Evolutionary conservation across 2,888 invertebrate genomes (phyloP), one percentile per base, ranked within the genome.

Genomic region (Luperina nickerlii): DNA sequence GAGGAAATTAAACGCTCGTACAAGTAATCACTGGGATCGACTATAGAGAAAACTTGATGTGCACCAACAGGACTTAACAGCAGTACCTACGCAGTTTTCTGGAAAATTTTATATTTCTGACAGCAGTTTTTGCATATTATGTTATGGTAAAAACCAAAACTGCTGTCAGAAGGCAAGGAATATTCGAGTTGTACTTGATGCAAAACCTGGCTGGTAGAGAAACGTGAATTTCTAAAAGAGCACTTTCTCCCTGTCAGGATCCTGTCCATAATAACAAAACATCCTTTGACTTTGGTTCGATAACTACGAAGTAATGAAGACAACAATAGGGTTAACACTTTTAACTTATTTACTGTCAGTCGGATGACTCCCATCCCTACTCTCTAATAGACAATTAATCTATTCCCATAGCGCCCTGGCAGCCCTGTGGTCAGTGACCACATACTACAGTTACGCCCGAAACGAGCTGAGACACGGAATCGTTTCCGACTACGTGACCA

Each of bases 391-490:
- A 57, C 11, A 74, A 65, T 78, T 74, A 75, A 66, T 75, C 63
- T 51, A 60, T 38, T 54, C 60, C 73, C 81, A 81, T 77, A 88
- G 68, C n/a, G 73, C 77, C 78, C 74, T 85, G 85, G 54, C 82
- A 83, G 78, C 83, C 87, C 87, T 87, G 88, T 87, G 88, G 88
- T 87, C 89, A 89, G 74, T 89, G 89, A 87, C 90, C 88, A 89
- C 81, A 86, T 71, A 82, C 78, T 84, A 89, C 89, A 89, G 89
- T 89, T 87, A 89, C 83, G 82, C 76, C 78, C 78, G 76, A 82
- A 82, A 86, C 85, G 77, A 87, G 82, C 78, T 62, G 70, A 89
- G 85, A 85, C 81, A 88, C 87, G 86, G 87, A 87, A 87, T 87
- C 86, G 78, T 87, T 86, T 86, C 86, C 86, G 87, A 84, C 87